Percentiles rank a stretch among this genome's conserved stretches.
Evolutionary conservation across 2,113 vertebrate genomes (phyloP).

Genomic region (Phylloscopus whistleri): DNA sequence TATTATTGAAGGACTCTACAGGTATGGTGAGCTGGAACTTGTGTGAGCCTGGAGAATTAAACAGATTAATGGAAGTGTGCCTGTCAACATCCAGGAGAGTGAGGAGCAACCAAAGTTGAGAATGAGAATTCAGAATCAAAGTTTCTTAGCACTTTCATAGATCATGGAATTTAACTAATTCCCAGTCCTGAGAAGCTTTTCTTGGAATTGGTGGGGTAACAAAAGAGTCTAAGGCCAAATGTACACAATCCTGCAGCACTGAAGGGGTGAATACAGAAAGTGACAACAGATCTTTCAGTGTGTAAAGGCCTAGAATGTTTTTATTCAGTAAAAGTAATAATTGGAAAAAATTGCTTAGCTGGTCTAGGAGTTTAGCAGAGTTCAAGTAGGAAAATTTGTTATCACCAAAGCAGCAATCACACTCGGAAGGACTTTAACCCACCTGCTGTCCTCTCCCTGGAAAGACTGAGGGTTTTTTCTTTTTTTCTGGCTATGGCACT

Average conservation of each 20-base stretch:
- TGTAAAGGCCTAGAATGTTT: not conserved
- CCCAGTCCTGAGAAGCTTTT: not conserved
- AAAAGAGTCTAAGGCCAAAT: not conserved
- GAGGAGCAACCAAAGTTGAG: not conserved
- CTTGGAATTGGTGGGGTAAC: not conserved
- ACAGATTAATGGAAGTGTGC: not conserved
- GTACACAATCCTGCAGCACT: not conserved
- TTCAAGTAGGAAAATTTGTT: not conserved
- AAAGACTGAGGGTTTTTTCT: not conserved
- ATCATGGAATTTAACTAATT: not conserved
- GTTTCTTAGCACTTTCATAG: not conserved
- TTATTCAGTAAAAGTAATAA: not conserved
- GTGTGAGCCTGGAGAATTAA: not conserved
- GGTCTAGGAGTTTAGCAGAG: not conserved
- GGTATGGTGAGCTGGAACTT: not conserved
- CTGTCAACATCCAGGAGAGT: not conserved
- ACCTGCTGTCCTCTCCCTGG: not conserved
- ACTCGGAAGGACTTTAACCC: not conserved
- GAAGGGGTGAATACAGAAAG: not conserved
- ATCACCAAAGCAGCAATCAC: not conserved
- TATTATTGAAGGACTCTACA: not conserved
- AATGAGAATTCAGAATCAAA: not conserved
- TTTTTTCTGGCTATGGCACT: not conserved
- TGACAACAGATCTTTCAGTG: not conserved
- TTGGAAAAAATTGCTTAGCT: not conserved